A percentile compares a stretch with the other conserved stretches of the same genome.
These are phyloP conservation scores for Aphelinus certus DNA, from an alignment of 1,140 invertebrate species.

Conservation along the genomic window DNA sequence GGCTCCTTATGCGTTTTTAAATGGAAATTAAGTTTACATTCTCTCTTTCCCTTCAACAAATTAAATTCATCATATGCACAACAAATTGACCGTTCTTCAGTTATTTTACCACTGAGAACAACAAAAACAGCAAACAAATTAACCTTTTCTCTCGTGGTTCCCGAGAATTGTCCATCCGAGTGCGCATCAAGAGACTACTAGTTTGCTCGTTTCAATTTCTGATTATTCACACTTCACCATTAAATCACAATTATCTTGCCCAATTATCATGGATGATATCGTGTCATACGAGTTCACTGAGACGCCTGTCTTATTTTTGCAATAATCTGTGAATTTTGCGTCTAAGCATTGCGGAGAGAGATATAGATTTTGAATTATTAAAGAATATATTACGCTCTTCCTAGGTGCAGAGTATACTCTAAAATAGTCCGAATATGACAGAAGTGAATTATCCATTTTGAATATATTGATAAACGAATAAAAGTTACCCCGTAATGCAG, in stretches of 20 bases:
- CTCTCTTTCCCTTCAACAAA: background rate
- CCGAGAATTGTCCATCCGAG: constrained; percentile 5
- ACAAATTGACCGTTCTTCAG: background rate
- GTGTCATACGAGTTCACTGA: background rate
- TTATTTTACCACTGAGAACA: background rate
- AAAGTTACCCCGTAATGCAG: too few species aligned
- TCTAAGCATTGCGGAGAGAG: background rate
- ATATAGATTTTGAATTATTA: background rate
- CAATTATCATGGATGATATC: background rate
- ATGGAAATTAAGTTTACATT: too few species aligned
- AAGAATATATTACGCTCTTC: too few species aligned
- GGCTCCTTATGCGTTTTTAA: too few species aligned
- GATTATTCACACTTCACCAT: background rate
- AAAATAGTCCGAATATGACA: too few species aligned
- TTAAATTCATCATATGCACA: background rate
- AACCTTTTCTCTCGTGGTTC: background rate
- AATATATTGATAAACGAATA: too few species aligned
- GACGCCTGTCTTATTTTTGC: background rate
- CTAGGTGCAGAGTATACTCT: too few species aligned
- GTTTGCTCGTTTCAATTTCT: background rate
- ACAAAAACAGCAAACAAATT: too few species aligned
- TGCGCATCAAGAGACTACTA: background rate
- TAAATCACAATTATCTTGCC: background rate
- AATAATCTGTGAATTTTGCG: background rate
- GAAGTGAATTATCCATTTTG: too few species aligned